Evolutionary conservation across 1,140 invertebrate genomes (phyloP), one percentile per base, ranked within the genome.

Genomic region (Arctopsyche grandis): DNA sequence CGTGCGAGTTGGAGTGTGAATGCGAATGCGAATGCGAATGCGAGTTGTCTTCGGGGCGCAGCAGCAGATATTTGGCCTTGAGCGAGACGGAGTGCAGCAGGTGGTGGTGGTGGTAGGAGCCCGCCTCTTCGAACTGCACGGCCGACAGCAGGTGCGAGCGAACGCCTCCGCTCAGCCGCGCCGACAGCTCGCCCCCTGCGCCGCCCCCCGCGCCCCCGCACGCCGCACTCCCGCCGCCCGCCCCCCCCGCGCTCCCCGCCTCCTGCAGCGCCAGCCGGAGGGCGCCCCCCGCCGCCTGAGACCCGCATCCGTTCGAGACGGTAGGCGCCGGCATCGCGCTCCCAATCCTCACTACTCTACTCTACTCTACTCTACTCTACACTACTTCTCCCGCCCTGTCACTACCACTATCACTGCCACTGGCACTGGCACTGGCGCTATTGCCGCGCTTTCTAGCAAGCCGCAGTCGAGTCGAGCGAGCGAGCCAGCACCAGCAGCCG

Each of bases 211-310:
- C 69, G 69, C 9, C 3, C 5, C 44, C 44, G 44, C 5, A 5
- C 44, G 44, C 44, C 44, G 44, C 5, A 46, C 4, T 19, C 16
- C 5, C 12, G 21, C 43, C 16, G 10, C 5, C 5, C 5, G 43
- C n/a, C n/a, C n/a, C n/a, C n/a, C n/a, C 5, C 4, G 43, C 16
- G 43, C 1, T n/a, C 19, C 10, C 16, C 70, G 87, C 85, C 14
- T 60, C 66, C n/a, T 90, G 87, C 81, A 94, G 87, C 81, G 91
- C 90, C 83, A 91, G 89, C 84, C 92, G 90, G 83, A 94, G 90
- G 83, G 26, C 60, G 9, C 16, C 52, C 16, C 52, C 52, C 58
- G 10, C 58, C 19, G 19, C 19, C 7, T 5, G 21, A 5, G 19
- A 5, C 58, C 44, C 5, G 44, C 44, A 46, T 46, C n/a, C n/a